Evolutionary conservation across 2,113 vertebrate species (phyloP).

Genomic region (Lophura nycthemera): DNA sequence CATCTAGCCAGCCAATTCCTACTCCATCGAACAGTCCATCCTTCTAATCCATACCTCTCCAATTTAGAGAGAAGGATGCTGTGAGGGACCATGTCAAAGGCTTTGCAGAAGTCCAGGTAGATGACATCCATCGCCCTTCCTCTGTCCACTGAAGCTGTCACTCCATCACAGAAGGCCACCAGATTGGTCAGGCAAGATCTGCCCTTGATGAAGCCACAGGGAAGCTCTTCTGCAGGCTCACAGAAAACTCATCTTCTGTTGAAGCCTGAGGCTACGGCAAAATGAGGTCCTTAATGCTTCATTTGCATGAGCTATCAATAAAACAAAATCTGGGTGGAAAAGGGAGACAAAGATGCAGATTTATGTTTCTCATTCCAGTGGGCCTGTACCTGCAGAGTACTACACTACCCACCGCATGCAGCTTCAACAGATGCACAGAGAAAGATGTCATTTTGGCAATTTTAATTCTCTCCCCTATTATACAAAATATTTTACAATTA

Average conservation of each 20-base stretch:
- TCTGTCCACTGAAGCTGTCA: no score
- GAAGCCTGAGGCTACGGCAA: neutral
- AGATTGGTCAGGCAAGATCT: no score
- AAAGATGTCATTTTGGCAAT: neutral
- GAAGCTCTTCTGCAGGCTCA: neutral
- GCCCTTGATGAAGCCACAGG: neutral
- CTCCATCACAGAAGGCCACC: no score
- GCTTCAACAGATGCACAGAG: constrained; percentile 1
- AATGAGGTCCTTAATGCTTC: neutral
- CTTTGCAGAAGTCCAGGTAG: no score
- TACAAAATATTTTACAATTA: constrained; percentile 79
- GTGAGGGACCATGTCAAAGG: no score
- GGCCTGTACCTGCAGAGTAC: neutral
- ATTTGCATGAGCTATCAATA: neutral
- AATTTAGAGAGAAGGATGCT: no score
- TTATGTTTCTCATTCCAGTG: neutral
- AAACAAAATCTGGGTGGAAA: neutral
- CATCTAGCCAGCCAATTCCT: no score
- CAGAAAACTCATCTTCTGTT: neutral
- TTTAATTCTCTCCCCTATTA: constrained; percentile 60
- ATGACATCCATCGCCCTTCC: no score
- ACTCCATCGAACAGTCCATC: no score
- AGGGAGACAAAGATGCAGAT: neutral
- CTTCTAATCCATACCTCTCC: no score
- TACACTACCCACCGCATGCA: neutral